A percentile compares a stretch with the other conserved stretches of the same genome.
Conservation (phyloP, 2,113 vertebrate species). For the Larimichthys polyactis region DNA sequence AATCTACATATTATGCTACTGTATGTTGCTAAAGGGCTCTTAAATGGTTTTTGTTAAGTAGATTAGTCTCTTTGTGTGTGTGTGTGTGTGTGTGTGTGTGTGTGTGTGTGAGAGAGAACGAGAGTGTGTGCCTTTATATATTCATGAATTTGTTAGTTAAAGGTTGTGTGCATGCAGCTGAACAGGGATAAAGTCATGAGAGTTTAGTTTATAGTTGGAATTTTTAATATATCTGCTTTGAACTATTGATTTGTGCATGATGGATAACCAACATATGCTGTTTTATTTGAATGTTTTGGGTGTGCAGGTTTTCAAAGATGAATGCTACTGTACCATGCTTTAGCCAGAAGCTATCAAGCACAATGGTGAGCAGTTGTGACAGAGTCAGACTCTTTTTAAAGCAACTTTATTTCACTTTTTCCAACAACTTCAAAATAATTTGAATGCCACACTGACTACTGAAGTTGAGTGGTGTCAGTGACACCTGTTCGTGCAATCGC, state of each 20-base stretch:
- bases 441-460: no score
- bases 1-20: constrained; percentile 58
- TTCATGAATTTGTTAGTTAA: background rate
- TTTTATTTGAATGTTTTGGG: background rate
- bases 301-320: background rate
- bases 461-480: no score
- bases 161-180: background rate
- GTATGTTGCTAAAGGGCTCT: constrained; percentile 52
- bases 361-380: background rate
- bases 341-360: background rate
- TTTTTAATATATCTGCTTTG: background rate
- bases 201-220: background rate
- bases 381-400: background rate
- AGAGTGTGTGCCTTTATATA: background rate
- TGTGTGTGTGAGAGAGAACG: background rate
- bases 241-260: background rate
- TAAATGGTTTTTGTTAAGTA: constrained; percentile 50
- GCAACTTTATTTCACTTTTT: no score
- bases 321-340: background rate
- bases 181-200: background rate
- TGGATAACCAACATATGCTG: no score
- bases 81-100: constrained; percentile 5
- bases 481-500: no score
- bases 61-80: constrained; percentile 38
- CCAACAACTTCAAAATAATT: no score